phyloP scores from a whole-genome alignment of 2,113 vertebrate genomes.

The Triplophysa siluroides region DNA sequence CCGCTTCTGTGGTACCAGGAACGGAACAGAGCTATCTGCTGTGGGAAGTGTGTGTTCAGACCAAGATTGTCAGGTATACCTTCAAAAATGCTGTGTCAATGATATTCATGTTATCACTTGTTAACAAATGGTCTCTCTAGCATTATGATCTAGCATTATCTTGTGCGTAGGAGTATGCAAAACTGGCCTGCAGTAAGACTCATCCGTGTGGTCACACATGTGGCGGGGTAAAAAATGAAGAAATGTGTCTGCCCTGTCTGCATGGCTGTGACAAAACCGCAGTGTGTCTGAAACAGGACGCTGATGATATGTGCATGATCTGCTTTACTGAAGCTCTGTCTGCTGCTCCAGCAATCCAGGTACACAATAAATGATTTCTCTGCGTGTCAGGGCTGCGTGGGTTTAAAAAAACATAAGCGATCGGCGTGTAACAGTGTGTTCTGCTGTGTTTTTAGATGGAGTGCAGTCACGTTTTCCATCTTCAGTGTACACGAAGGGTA shows the following conservation, averaged over 20 bases:
- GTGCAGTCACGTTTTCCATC: conserved; percentile 97
- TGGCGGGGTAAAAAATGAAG: conserved; percentile 94
- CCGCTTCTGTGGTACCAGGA: conserved; percentile 96
- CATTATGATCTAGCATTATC: neutral
- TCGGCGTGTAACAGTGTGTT: neutral
- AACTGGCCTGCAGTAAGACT: conserved; percentile 94
- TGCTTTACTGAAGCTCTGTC: conserved; percentile 98
- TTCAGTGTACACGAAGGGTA: conserved; percentile 94
- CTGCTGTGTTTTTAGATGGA: conserved; percentile 82
- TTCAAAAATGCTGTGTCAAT: neutral
- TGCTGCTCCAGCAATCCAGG: conserved; percentile 96
- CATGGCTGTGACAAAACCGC: conserved; percentile 93
- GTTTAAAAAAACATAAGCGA: neutral
- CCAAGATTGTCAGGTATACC: conserved; percentile 89
- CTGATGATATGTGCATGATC: conserved; percentile 99
- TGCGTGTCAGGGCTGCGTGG: neutral
- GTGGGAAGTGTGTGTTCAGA: conserved; percentile 97
- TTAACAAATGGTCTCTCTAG: neutral
- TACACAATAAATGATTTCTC: conserved; percentile 52
- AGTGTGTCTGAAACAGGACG: conserved; percentile 90
- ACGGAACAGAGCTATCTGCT: conserved; percentile 92
- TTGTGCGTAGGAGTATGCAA: conserved; percentile 88
- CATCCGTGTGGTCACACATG: conserved; percentile 94
- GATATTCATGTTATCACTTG: neutral
- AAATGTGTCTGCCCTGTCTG: conserved; percentile 89